Conservation (phyloP, 1,140 invertebrate genomes). For the Grapholita molesta region DNA sequence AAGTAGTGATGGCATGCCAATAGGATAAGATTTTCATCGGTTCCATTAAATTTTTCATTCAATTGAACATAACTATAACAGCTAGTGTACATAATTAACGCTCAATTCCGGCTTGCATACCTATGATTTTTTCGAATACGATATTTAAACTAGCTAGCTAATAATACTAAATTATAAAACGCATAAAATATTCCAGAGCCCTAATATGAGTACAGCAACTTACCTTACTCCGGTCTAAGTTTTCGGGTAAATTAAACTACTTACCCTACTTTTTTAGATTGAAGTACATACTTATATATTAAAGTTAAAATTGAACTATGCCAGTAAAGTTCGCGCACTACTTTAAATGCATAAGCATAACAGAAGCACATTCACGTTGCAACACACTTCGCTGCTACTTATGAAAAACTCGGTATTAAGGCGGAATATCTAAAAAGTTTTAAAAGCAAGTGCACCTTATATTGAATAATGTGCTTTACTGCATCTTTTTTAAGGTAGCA, state of each 20-base stretch:
- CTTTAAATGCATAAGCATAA: slow-evolving; percentile 16
- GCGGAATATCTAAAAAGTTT: background rate
- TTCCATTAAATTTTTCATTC: no score
- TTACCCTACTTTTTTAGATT: background rate
- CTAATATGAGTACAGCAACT: no score
- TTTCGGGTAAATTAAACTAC: background rate
- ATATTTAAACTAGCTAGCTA: no score
- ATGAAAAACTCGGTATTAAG: background rate
- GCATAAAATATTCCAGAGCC: no score
- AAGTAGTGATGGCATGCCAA: no score
- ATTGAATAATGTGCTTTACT: background rate
- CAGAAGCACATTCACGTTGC: slow-evolving; percentile 12
- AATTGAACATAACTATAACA: no score
- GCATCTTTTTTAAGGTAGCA: background rate
- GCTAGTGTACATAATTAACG: no score
- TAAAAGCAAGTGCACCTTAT: background rate
- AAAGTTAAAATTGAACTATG: slow-evolving; percentile 8
- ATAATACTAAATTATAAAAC: no score
- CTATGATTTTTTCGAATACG: no score
- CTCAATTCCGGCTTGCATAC: no score
- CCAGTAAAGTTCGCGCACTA: background rate
- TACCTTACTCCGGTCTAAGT: no score
- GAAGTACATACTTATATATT: background rate
- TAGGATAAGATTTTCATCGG: no score
- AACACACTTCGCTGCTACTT: slow-evolving; percentile 11